Percentiles rank a stretch among this genome's conserved stretches.
Evolutionary conservation across 1,140 invertebrate species (phyloP).

Genomic region (Diabrotica undecimpunctata): DNA sequence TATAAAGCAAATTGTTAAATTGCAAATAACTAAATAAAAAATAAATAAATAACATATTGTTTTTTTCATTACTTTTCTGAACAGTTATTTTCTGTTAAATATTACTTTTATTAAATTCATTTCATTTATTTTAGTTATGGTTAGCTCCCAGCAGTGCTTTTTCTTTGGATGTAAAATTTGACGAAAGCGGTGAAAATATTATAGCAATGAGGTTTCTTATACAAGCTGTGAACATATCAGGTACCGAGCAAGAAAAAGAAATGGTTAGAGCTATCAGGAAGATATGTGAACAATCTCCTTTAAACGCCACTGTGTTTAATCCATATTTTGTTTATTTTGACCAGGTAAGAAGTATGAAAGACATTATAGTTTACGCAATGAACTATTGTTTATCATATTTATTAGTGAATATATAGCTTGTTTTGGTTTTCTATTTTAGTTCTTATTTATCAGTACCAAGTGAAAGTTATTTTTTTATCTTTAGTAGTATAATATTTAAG

Average conservation of each 20-base stretch:
- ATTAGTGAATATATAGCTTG: background rate
- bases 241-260: constrained; percentile 86
- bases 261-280: constrained; percentile 79
- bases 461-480: too few relatives aligned
- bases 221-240: constrained; percentile 83
- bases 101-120: background rate
- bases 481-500: too few relatives aligned
- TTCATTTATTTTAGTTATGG: constrained; percentile 59
- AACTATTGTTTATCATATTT: too few relatives aligned
- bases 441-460: too few relatives aligned
- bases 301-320: constrained; percentile 89
- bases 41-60: too few relatives aligned
- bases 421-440: too few relatives aligned
- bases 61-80: too few relatives aligned
- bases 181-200: constrained; percentile 69
- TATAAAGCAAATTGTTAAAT: too few relatives aligned
- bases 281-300: constrained; percentile 71
- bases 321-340: constrained; percentile 95
- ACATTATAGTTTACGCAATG: too few relatives aligned
- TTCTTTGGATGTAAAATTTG: constrained; percentile 81
- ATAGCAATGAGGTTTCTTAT: constrained; percentile 82
- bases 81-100: too few relatives aligned
- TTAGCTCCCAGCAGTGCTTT: constrained; percentile 69
- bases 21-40: too few relatives aligned
- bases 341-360: constrained; percentile 55